Evolutionary conservation across 2,113 vertebrate genomes (phyloP).

Genomic region (Axis porcinus): DNA sequence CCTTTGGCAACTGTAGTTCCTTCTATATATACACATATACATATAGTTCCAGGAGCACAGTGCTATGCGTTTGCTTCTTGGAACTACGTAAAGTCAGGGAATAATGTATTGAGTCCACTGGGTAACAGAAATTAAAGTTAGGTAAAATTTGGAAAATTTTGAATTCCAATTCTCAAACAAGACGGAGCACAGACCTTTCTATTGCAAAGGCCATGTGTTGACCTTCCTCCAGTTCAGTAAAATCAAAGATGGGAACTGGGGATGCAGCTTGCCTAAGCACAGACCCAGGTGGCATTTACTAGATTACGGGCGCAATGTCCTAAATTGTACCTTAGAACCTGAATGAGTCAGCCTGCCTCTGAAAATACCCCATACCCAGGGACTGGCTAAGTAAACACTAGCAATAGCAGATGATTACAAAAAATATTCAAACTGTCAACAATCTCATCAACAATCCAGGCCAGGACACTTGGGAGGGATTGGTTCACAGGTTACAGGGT

Average conservation of each 20-base stretch:
- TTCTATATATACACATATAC: background rate
- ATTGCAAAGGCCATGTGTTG: background rate
- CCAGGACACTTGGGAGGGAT: background rate
- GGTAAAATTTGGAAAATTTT: background rate
- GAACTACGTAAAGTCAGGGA: background rate
- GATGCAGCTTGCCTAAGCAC: background rate
- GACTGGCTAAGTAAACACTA: constrained; percentile 1
- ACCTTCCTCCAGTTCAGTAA: background rate
- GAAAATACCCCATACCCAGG: constrained; percentile 22
- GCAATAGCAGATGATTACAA: background rate
- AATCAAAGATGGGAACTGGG: background rate
- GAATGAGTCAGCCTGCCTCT: constrained; percentile 31
- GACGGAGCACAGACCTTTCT: background rate
- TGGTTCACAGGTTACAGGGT: background rate
- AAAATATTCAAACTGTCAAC: background rate
- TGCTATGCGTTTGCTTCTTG: background rate
- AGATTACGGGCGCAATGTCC: background rate
- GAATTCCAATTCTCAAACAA: background rate
- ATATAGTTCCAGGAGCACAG: background rate
- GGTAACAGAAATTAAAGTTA: background rate
- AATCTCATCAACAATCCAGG: background rate
- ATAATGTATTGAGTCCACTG: background rate
- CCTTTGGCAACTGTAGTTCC: background rate
- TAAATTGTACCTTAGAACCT: constrained; percentile 2
- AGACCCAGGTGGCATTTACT: background rate